These are phyloP conservation scores for Heliornis fulica DNA, from an alignment of 2,113 vertebrate genomes.

Conservation along the genomic window DNA sequence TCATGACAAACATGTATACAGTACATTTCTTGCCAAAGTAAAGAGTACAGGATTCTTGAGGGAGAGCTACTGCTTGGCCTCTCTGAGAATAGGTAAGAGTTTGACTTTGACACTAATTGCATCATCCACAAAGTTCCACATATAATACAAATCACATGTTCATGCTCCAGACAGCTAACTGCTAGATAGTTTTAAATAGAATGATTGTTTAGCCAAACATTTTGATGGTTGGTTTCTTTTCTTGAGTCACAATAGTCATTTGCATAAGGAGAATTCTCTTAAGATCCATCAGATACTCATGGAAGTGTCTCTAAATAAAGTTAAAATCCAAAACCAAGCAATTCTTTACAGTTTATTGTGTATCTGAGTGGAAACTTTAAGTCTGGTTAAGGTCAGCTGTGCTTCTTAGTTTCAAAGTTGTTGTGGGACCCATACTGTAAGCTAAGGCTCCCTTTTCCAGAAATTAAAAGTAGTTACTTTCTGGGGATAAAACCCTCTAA, in stretches of 20 bases:
- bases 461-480: not conserved
- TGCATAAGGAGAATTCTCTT: not conserved
- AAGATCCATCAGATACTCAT: not conserved
- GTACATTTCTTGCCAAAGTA: slow-evolving; percentile 58
- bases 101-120: not conserved
- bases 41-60: slow-evolving; percentile 65
- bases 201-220: not conserved
- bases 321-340: not conserved
- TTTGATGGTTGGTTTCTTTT: not conserved
- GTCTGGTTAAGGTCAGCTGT: not conserved
- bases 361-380: not conserved
- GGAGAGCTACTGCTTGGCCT: slow-evolving; percentile 66
- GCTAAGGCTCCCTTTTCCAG: not conserved
- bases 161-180: not conserved
- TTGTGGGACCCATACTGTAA: not conserved
- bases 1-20: too few species aligned
- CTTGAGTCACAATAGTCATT: not conserved
- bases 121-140: not conserved
- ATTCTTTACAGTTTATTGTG: not conserved
- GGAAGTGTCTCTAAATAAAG: not conserved
- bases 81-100: slow-evolving; percentile 66
- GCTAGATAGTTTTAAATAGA: not conserved
- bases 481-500: not conserved
- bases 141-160: not conserved
- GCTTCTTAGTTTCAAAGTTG: not conserved